Base-by-base conservation (phyloP, 2,797 vertebrate species). In the Chanos chanos region DNA sequence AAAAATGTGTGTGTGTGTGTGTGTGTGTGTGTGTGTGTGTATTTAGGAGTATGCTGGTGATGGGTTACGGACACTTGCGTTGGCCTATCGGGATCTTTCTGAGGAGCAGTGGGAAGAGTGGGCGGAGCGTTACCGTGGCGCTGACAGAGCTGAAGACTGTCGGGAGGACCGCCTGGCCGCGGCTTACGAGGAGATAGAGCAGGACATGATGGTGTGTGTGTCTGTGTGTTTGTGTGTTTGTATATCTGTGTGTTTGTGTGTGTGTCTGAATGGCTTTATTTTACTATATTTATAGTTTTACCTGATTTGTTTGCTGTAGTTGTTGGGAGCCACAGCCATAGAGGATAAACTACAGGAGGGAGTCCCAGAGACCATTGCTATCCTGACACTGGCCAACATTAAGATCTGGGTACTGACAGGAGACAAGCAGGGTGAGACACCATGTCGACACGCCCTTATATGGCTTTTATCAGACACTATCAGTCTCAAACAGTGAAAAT, bases 391-490 rank as follows among this genome's bases (percentile, higher is more conserved):
- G 73, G 94, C 94, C 68, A 97, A 98, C 80, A 96, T 98, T 77
- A 97, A 97, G 84, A 93, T 96, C 73, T 98, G 95, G 94, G 93
- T 97, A 76, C 86, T 98, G 22, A 98, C 95, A 0, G 95, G 94
- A 70, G 95, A 98, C 79, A 97, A 97, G 25, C 95, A 96, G 78
- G 94, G 95, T 97, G 77, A 56, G 3, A 41, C 16, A 58, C 13
- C 15, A 10, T 7, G 6, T 50, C 3, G n/a, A n/a, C 2, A 4
- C 2, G 4, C 33, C 18, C 53, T n/a, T 15, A 25, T 15, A 21
- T 12, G 19, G 13, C 28, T 25, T 5, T 2, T 1, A 27, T 2
- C 27, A 51, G 1, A n/a, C 8, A 43, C 13, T 27, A 25, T 36
- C 28, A 5, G 5, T 18, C 13, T 24, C 21, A 49, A 31, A 50